Percentiles rank a stretch among this genome's conserved stretches.
Evolutionary conservation across 2,888 invertebrate genomes (phyloP).

Genomic region (Diarsia dahlii): DNA sequence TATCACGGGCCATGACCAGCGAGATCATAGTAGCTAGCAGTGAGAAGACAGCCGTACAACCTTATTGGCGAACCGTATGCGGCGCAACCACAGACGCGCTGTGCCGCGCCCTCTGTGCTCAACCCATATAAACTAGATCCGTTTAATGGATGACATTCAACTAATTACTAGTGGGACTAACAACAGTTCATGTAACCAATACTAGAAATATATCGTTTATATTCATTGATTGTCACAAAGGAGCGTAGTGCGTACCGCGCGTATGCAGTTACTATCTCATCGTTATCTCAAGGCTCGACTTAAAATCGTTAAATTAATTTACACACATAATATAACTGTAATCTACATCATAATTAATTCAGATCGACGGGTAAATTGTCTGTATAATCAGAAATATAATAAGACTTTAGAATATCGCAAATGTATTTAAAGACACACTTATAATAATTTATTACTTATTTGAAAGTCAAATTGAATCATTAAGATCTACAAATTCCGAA

Average conservation of each 20-base stretch:
- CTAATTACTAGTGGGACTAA: conserved; percentile 1
- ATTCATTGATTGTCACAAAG: conserved; percentile 5
- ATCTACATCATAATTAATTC: conserved; percentile 53
- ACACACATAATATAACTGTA: conserved; percentile 57
- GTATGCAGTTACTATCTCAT: conserved; percentile 27
- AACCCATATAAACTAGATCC: conserved; percentile 23
- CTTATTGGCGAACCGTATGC: conserved; percentile 49
- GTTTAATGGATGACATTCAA: background rate
- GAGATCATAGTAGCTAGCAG: conserved; percentile 67
- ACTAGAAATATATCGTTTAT: conserved; percentile 15
- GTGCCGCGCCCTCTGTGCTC: conserved; percentile 27
- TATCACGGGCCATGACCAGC: conserved; percentile 17
- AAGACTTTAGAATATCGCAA: conserved; percentile 64
- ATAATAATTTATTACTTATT: conserved; percentile 69
- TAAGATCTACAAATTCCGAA: conserved; percentile 63
- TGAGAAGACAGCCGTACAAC: conserved; percentile 71
- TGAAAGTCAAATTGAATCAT: conserved; percentile 65
- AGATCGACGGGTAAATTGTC: conserved; percentile 34
- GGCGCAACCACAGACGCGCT: conserved; percentile 41
- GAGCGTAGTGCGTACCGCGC: conserved; percentile 34
- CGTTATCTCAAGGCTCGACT: conserved; percentile 38
- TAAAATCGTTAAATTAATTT: conserved; percentile 58
- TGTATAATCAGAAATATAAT: conserved; percentile 53
- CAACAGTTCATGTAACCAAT: conserved; percentile 6
- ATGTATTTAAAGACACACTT: conserved; percentile 66